phyloP scores from a whole-genome alignment of 2,113 vertebrate species.

The Tauraco erythrolophus region DNA sequence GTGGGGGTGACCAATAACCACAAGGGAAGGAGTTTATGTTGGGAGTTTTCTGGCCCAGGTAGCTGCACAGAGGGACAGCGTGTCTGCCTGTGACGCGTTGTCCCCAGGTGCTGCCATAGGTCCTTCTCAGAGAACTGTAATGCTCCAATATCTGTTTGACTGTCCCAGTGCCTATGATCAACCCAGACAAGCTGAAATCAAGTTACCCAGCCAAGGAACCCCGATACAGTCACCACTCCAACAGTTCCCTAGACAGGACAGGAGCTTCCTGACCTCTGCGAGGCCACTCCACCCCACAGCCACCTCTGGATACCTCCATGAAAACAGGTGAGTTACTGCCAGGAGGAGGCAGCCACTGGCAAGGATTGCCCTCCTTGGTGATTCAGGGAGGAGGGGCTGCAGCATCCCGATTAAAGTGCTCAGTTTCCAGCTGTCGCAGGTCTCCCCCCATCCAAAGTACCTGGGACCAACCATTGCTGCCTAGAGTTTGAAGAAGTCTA shows the following conservation, averaged over 20 bases:
- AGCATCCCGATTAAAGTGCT: not conserved
- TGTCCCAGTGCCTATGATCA: conserved; percentile 90
- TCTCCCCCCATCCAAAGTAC: not conserved
- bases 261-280: conserved; percentile 85
- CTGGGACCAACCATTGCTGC: not conserved
- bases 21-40: not conserved
- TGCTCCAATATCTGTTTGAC: not conserved
- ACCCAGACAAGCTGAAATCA: conserved; percentile 82
- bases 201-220: conserved; percentile 82
- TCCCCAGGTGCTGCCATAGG: not conserved
- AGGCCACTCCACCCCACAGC: conserved; percentile 78
- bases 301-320: conserved; percentile 84
- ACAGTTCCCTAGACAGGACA: conserved; percentile 85
- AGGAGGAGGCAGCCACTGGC: not conserved
- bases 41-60: not conserved
- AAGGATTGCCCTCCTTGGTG: not conserved
- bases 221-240: conserved; percentile 84
- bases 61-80: not conserved
- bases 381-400: not conserved
- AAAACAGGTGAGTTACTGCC: conserved; percentile 75
- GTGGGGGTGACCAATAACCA: rapidly evolving
- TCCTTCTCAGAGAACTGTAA: not conserved
- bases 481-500: not conserved
- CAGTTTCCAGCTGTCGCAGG: not conserved
- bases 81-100: not conserved